phyloP scores from a whole-genome alignment of 1,140 invertebrate genomes.

The Hyposmocoma kahamanoa region DNA sequence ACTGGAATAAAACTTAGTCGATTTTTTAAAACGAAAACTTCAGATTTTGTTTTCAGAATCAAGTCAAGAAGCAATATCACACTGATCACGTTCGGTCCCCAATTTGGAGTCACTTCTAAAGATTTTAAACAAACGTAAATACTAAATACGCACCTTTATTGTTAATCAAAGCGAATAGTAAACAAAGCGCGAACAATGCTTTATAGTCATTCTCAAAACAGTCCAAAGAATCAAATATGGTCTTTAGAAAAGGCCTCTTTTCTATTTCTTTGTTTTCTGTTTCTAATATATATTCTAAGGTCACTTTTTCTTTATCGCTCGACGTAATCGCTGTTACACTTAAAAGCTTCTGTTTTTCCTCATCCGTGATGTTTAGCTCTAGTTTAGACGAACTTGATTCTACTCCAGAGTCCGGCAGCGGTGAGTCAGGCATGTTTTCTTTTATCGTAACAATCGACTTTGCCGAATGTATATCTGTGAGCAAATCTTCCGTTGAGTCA shows the following conservation, averaged over 20 bases:
- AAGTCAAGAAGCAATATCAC: too few species aligned
- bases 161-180: slow-evolving; percentile 94
- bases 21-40: too few species aligned
- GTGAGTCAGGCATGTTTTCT: slow-evolving; percentile 67
- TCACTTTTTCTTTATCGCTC: slow-evolving; percentile 20
- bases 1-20: too few species aligned
- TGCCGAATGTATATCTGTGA: slow-evolving; percentile 46
- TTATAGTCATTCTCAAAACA: slow-evolving; percentile 96
- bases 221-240: slow-evolving; percentile 87
- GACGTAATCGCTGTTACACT: slow-evolving; percentile 59
- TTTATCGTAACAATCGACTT: slow-evolving; percentile 33
- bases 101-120: too few species aligned
- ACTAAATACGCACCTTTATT: slow-evolving; percentile 85
- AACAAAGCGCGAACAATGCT: slow-evolving; percentile 91
- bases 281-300: slow-evolving; percentile 48
- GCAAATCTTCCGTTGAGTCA: slow-evolving; percentile 73
- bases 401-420: slow-evolving; percentile 64
- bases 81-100: too few species aligned
- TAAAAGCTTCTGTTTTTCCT: slow-evolving; percentile 89
- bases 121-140: too few species aligned
- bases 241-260: slow-evolving; percentile 90
- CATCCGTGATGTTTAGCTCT: slow-evolving; percentile 89
- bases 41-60: too few species aligned
- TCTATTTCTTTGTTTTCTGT: slow-evolving; percentile 66
- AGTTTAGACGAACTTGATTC: slow-evolving; percentile 58